Percentiles rank a stretch among this genome's conserved stretches.
Conservation (phyloP, 1,140 invertebrate genomes). For the Diorhabda elongata region DNA sequence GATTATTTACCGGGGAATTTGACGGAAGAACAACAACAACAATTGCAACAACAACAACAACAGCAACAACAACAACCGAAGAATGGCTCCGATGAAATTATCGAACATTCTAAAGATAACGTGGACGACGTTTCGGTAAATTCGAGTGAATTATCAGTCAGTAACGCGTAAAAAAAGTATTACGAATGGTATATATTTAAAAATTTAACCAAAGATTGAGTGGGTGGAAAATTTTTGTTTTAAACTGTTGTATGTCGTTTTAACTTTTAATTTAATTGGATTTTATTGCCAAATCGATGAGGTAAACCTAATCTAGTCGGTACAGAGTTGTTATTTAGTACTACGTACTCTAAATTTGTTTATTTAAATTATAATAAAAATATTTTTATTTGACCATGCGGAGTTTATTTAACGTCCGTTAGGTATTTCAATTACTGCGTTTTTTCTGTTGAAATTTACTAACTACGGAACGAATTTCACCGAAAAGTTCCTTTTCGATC, state of each 20-base stretch:
- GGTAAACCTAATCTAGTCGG: conserved; percentile 30
- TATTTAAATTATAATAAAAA: conserved; percentile 3
- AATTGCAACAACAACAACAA: conserved; percentile 18
- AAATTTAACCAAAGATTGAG: conserved; percentile 22
- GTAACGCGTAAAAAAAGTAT: conserved; percentile 17
- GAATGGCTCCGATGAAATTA: background rate
- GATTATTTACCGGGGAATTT: conserved; percentile 83
- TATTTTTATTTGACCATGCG: conserved; percentile 4
- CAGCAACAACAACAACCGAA: conserved; percentile 3
- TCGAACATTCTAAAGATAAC: conserved; percentile 19
- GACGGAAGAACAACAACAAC: conserved; percentile 34
- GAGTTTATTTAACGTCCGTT: background rate
- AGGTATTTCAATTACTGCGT: too few species aligned
- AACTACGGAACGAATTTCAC: too few species aligned
- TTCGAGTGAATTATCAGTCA: conserved; percentile 26
- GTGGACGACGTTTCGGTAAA: conserved; percentile 29
- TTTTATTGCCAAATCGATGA: conserved; percentile 9
- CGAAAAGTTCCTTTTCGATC: too few species aligned
- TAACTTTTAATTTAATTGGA: conserved; percentile 17
- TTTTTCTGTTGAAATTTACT: too few species aligned
- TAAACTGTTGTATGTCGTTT: background rate
- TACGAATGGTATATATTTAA: background rate
- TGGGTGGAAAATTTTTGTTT: conserved; percentile 6
- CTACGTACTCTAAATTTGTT: conserved; percentile 25
- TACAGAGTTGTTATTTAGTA: conserved; percentile 25